phyloP scores from a whole-genome alignment of 2,113 vertebrate species.

The Plecturocebus donacophilus region DNA sequence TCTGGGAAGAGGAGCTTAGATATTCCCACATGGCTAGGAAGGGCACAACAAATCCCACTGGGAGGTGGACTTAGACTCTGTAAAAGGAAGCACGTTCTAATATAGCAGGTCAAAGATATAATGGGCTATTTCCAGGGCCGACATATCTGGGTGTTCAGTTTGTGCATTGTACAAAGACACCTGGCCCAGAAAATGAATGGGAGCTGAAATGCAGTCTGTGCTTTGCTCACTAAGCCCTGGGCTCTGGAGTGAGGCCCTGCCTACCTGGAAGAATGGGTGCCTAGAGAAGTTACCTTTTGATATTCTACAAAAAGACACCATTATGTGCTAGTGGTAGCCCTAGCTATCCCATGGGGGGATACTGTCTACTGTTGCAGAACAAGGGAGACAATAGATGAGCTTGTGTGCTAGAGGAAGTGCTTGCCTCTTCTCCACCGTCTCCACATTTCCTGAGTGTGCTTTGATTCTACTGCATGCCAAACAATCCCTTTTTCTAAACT shows the following conservation, averaged over 20 bases:
- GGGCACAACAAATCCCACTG: background rate
- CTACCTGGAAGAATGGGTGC: background rate
- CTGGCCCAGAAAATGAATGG: background rate
- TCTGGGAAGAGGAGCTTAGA: background rate
- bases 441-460: background rate
- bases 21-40: background rate
- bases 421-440: background rate
- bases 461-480: background rate
- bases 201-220: background rate
- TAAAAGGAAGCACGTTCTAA: slow-evolving; percentile 17
- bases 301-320: background rate
- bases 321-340: background rate
- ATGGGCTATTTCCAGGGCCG: background rate
- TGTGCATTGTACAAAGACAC: background rate
- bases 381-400: background rate
- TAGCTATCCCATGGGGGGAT: background rate
- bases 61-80: background rate
- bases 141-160: background rate
- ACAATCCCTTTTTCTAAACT: background rate
- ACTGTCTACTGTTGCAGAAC: background rate
- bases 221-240: background rate
- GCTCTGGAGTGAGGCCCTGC: background rate
- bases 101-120: background rate
- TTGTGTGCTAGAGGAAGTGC: background rate
- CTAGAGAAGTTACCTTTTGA: background rate